Conservation (phyloP, 2,113 vertebrate genomes). For the Tretioscincus oriximinensis region DNA sequence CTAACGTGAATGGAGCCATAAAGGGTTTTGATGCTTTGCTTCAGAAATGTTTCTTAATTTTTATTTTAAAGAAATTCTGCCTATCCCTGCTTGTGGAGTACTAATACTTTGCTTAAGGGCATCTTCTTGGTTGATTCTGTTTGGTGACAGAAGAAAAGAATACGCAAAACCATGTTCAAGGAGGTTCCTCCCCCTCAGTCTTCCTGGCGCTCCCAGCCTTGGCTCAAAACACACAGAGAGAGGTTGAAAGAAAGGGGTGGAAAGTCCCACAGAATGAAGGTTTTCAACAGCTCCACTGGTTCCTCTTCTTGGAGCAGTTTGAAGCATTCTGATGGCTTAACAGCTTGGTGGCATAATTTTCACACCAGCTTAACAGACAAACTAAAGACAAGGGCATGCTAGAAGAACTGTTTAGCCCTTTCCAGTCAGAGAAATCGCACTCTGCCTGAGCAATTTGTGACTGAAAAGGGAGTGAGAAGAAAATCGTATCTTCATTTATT, state of each 20-base stretch:
- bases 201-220: conserved; percentile 20
- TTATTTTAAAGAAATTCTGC: neutral
- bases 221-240: conserved; percentile 14
- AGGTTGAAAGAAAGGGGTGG: neutral
- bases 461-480: neutral
- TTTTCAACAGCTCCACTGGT: conserved; percentile 33
- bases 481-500: neutral
- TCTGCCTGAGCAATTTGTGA: neutral
- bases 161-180: conserved; percentile 12
- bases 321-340: conserved; percentile 10
- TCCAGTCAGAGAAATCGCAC: neutral
- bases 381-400: neutral
- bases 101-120: neutral
- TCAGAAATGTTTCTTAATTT: neutral
- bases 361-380: neutral
- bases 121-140: neutral
- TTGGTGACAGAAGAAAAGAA: conserved; percentile 30
- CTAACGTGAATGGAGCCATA: neutral
- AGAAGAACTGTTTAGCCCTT: neutral
- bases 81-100: neutral
- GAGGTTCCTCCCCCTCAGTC: conserved; percentile 8
- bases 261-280: neutral
- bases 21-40: neutral
- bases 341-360: conserved; percentile 10
- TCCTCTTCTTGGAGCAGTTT: conserved; percentile 17